A percentile compares a stretch with the other conserved stretches of the same genome.
Evolutionary conservation across 2,888 invertebrate genomes (phyloP).

Genomic region (Cryptophagus acutangulus): DNA sequence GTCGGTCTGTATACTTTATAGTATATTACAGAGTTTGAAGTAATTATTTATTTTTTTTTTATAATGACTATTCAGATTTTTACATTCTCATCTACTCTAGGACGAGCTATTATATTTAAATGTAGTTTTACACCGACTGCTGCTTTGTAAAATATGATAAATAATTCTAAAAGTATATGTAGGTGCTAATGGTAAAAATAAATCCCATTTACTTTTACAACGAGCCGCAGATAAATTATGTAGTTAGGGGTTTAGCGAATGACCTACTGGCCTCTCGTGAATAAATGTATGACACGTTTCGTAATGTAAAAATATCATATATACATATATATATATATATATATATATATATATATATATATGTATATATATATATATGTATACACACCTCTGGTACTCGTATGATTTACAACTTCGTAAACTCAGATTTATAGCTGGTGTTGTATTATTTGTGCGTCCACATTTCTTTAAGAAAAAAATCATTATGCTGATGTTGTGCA

Average conservation of each 20-base stretch:
- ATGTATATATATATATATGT: not conserved
- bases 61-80: too few relatives aligned
- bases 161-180: slow-evolving; percentile 7
- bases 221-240: slow-evolving; percentile 4
- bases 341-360: slow-evolving; percentile 3
- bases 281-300: slow-evolving; percentile 9
- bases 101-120: too few relatives aligned
- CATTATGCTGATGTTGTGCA: too few relatives aligned
- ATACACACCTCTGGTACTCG: too few relatives aligned
- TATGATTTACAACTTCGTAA: slow-evolving; percentile 5
- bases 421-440: slow-evolving; percentile 8
- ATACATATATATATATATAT: not conserved
- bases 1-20: too few relatives aligned
- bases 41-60: too few relatives aligned
- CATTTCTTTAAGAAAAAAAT: too few relatives aligned
- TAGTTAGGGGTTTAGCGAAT: slow-evolving; percentile 7
- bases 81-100: too few relatives aligned
- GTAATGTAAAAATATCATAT: slow-evolving; percentile 9
- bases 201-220: slow-evolving; percentile 3
- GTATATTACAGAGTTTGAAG: too few relatives aligned
- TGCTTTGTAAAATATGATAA: slow-evolving; percentile 1
- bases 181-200: slow-evolving; percentile 3
- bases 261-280: slow-evolving; percentile 8
- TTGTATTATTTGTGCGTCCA: too few relatives aligned
- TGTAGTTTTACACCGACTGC: too few relatives aligned